phyloP scores from a whole-genome alignment of 2,797 vertebrate genomes.

The Neomorphus geoffroyi region DNA sequence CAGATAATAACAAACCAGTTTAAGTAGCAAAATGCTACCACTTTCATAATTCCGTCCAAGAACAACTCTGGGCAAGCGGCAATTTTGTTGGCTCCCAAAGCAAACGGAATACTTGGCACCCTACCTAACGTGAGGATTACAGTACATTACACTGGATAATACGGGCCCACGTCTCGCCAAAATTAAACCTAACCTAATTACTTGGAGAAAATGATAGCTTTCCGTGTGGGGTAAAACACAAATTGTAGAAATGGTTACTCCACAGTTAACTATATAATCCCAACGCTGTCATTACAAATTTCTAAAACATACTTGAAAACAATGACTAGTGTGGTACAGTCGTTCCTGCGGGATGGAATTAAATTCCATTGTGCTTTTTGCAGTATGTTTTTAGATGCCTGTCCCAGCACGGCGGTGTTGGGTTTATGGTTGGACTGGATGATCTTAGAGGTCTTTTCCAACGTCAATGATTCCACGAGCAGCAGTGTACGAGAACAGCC shows the following conservation, averaged over 20 bases:
- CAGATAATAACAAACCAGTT: conserved; percentile 6
- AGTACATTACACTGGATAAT: conserved; percentile 59
- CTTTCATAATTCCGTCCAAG: conserved; percentile 51
- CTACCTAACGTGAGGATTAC: conserved; percentile 48
- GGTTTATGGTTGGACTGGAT: too few relatives aligned
- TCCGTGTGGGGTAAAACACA: conserved; percentile 60
- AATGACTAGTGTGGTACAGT: neutral
- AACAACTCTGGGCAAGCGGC: conserved; percentile 63
- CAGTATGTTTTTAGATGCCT: neutral
- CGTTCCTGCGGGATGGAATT: conserved; percentile 39
- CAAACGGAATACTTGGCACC: conserved; percentile 60
- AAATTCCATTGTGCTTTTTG: neutral
- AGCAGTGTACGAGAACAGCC: neutral
- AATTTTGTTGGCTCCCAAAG: conserved; percentile 67
- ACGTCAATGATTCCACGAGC: neutral
- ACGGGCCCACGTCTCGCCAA: conserved; percentile 29
- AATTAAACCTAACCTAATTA: conserved; percentile 67
- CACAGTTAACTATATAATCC: conserved; percentile 37
- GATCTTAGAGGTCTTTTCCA: too few relatives aligned
- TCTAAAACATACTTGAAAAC: conserved; percentile 54
- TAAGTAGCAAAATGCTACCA: conserved; percentile 36
- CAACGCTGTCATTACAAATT: conserved; percentile 55
- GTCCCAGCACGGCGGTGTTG: neutral
- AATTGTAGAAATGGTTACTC: conserved; percentile 50
- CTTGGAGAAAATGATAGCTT: conserved; percentile 53